Base-by-base conservation (phyloP, 35 echinoderm and acorn worm species). In the Stichopus chloronotus region DNA sequence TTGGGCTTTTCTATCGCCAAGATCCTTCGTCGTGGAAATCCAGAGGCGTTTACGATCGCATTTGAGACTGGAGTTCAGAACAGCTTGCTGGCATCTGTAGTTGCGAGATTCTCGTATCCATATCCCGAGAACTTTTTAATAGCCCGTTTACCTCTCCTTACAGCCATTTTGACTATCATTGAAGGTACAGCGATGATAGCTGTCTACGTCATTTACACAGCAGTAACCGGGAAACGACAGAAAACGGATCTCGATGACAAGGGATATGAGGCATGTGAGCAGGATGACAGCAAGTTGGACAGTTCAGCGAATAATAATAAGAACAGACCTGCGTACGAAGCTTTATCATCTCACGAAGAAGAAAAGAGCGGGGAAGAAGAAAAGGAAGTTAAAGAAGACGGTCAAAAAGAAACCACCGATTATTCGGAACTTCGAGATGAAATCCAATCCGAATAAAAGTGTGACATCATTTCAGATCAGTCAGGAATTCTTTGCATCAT, bases 1-100 rank as follows among this genome's bases (percentile, higher is more conserved):
- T 43, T 91, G 6, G 93, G 93, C 4, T 90, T 90, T 78, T 20
- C 78, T 19, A 85, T 91, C 24, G 78, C 87, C 7, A 91, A 61
- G 19, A 76, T 94, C 2, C 84, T 24, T 53, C 56, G 78, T 63
- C 78, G 93, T 58, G 52, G n/a, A 13, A 53, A 79, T 30, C 88
- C 93, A 57, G 87, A 94, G 59, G 88, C 88, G 5, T 65, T 91
- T 53, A 94, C 93, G 0, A 94, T 94, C 25, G 87, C 87, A 11
- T 85, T 94, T 58, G 93, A 94, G 61, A 94, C 93, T 16, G 93
- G 93, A 6, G 87, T 94, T 14, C 93, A 94, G 78, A 94, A 94
- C 68, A 91, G 87, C 59, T 25, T 90, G 6, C 55, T 94, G 9
- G 93, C 93, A 14, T 91, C 93, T 8, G 88, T 79, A 4, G 65